Evolutionary conservation across 2,113 vertebrate species (phyloP), one percentile per base, ranked within the genome.

Genomic region (Bos javanicus): DNA sequence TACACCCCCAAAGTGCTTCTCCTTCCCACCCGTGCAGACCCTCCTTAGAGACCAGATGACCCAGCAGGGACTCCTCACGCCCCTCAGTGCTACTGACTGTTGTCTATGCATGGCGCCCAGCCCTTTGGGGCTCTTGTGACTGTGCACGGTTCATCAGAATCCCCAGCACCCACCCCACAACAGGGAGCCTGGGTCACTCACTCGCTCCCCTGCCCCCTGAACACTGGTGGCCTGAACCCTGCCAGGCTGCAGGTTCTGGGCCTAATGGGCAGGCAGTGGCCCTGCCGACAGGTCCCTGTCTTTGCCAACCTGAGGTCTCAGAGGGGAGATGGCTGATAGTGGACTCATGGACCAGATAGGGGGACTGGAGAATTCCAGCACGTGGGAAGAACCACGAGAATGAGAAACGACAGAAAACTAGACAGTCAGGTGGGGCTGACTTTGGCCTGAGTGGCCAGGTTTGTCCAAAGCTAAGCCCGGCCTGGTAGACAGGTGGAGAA

Each of bases 321-420:
- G 90, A 54, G 64, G 14, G 23, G 56, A 59, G 76, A 52, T 3
- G 2, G 39, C 28, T 1, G 1, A 30, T 1, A 15, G 82, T 6
- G 10, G 17, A 64, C 21, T 52, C 26, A 16, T 33, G 46, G 46
- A 50, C 46, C 4, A 54, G 17, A 57, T 10, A 46, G 21, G 23
- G 36, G 21, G 85, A 78, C 10, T 36, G 59, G 48, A 26, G 6
- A 0, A 33, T 59, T n/a, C 48, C 56, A 33, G 28, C 46, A 50
- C 0, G 0, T n/a, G 52, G 48, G 52, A n/a, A 78, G n/a, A 36
- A 50, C 23, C 33, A 3, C 0, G 2, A 56, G 46, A 54, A 25
- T 23, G 33, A 13, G 5, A 59, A 9, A 36, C 43, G 46, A 64
- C 62, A 17, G 9, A 46, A 81, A 46, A 21, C 7, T 15, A 56